Evolutionary conservation across 2,888 invertebrate species (phyloP), one percentile per base, ranked within the genome.

Genomic region (Cylloceria caligata): DNA sequence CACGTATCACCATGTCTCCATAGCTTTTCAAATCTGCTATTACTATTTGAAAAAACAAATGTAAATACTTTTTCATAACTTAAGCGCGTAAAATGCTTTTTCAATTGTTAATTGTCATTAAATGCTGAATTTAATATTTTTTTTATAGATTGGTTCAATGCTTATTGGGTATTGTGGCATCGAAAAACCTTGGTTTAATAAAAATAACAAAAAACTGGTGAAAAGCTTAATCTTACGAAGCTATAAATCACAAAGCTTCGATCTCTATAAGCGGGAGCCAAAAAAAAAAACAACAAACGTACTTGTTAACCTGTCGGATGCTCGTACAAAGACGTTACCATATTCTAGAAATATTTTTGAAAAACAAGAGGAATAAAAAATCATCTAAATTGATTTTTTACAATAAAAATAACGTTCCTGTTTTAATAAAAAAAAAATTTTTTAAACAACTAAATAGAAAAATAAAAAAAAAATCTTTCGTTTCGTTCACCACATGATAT

Each of bases 151-250:
- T 11, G 6, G 19, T n/a, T 57, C 16, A 27, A 30, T n/a, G 30
- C n/a, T 57, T 13, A 30, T 57, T 34, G 1, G 34, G 5, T 60
- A 36, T 60, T 60, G 36, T 7, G 6, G 16, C 34, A 19, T 9
- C 16, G 7, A 16, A 36, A 60, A 19, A 30, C 7, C 16, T 30
- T 16, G 5, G n/a, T 30, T 30, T 27, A 7, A n/a, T 1, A n/a
- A n/a, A 30, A 57, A 30, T n/a, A n/a, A n/a, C n/a, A n/a, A 57
- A 57, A 27, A 13, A 30, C n/a, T 7, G 34, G 19, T 19, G 60
- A 16, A 60, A 11, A 16, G 55, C 27, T 30, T 57, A 60, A 60
- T n/a, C n/a, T n/a, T n/a, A n/a, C n/a, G n/a, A n/a, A 60, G 9
- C 16, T n/a, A 30, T 16, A 27, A 30, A 16, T 30, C 55, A 16